Evolutionary conservation across 2,888 invertebrate species (phyloP).

Genomic region (Drosophila greeni): DNA sequence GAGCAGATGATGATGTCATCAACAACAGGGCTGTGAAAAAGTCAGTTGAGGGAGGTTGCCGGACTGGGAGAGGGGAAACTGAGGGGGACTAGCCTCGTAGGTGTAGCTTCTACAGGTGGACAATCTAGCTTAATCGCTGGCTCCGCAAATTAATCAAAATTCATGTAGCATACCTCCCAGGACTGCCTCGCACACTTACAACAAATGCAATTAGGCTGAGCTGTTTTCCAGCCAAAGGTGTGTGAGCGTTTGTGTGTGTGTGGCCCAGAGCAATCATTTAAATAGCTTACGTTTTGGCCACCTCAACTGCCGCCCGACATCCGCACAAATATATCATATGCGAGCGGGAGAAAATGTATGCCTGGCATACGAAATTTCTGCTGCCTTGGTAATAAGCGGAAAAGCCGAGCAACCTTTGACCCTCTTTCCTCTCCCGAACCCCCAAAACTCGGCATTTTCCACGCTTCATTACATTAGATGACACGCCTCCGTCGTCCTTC

Average conservation of each 20-base stretch:
- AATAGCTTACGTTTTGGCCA: conserved; percentile 56
- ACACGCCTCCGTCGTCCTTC: conserved; percentile 57
- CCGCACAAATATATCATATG: conserved; percentile 34
- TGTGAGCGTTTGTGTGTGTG: conserved; percentile 7
- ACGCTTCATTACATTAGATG: conserved; percentile 71
- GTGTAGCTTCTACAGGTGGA: conserved; percentile 26
- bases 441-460: conserved; percentile 5
- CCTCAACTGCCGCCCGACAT: conserved; percentile 48
- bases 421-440: background rate
- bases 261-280: conserved; percentile 59
- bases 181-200: conserved; percentile 7
- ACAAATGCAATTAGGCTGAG: conserved; percentile 40
- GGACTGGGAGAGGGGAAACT: background rate
- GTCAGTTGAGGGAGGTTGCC: background rate
- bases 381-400: conserved; percentile 29
- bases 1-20: conserved; percentile 37
- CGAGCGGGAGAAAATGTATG: conserved; percentile 16
- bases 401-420: conserved; percentile 17
- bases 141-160: conserved; percentile 38
- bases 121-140: conserved; percentile 30
- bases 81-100: background rate
- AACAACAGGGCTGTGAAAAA: background rate
- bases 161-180: conserved; percentile 33
- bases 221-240: conserved; percentile 7
- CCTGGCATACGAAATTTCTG: conserved; percentile 52